Percentiles rank a stretch among this genome's conserved stretches.
Evolutionary conservation across 2,888 invertebrate genomes (phyloP).

Genomic region (Camptogramma bilineatum): DNA sequence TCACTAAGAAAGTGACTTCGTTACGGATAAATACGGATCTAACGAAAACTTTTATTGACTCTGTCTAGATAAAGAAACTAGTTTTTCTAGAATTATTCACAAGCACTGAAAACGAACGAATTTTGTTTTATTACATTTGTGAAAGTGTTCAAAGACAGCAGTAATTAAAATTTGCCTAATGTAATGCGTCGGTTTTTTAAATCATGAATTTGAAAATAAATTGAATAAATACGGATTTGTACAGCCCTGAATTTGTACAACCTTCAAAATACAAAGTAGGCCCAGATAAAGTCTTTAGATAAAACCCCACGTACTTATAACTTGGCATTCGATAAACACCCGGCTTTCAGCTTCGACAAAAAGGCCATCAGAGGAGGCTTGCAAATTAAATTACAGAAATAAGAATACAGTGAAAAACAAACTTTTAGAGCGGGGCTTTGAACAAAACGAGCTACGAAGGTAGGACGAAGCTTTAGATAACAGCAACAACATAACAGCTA

Average conservation of each 20-base stretch:
- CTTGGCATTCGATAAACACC: constrained; percentile 45
- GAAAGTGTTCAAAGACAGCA: no score
- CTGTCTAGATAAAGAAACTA: no score
- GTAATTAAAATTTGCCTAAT: no score
- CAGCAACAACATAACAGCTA: constrained; percentile 22
- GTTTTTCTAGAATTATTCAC: no score
- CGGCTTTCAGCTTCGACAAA: constrained; percentile 42
- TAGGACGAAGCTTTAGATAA: constrained; percentile 26
- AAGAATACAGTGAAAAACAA: constrained; percentile 56
- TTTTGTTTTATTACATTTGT: no score
- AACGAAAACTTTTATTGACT: not conserved
- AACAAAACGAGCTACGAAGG: constrained; percentile 47
- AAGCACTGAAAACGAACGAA: no score
- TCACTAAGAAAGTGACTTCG: not conserved
- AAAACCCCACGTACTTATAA: constrained; percentile 33
- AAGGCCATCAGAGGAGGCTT: constrained; percentile 44
- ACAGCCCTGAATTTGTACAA: constrained; percentile 19
- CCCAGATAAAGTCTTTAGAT: constrained; percentile 29
- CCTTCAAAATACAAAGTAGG: constrained; percentile 27
- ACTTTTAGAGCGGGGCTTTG: constrained; percentile 52
- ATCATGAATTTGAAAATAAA: no score
- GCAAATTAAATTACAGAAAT: constrained; percentile 57
- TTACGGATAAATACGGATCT: not conserved
- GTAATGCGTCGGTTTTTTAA: no score
- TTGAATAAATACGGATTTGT: constrained; percentile 9